phyloP scores from a whole-genome alignment of 2,888 invertebrate genomes.

The Hedya salicella region DNA sequence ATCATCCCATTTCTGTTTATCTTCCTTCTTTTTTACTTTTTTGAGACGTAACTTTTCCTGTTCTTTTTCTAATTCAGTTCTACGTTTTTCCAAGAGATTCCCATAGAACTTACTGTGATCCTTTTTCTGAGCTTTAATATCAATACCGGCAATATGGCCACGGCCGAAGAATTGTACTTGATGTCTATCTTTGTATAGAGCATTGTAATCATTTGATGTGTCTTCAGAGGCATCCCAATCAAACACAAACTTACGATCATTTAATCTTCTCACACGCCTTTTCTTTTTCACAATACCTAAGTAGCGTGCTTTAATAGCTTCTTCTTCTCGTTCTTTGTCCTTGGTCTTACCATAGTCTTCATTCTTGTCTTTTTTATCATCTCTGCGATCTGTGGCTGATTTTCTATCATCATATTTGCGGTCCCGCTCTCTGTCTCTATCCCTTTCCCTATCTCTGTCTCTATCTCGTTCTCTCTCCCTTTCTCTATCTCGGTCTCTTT shows the following conservation, averaged over 20 bases:
- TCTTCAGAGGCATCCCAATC: constrained; percentile 99
- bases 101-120: constrained; percentile 99
- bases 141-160: constrained; percentile 99
- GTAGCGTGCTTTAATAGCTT: constrained; percentile 98
- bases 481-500: constrained; percentile 75
- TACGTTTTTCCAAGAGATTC: constrained; percentile 95
- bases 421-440: constrained; percentile 78
- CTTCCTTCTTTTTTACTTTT: constrained; percentile 97
- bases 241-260: constrained; percentile 99
- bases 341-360: constrained; percentile 86
- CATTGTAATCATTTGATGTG: constrained; percentile 98
- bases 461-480: constrained; percentile 78
- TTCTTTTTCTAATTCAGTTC: constrained; percentile 98
- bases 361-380: constrained; percentile 77
- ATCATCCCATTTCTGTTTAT: constrained; percentile 99
- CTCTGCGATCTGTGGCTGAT: constrained; percentile 77
- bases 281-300: constrained; percentile 97
- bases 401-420: constrained; percentile 83
- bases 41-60: constrained; percentile 97
- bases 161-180: constrained; percentile 99
- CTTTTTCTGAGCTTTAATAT: constrained; percentile 97
- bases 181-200: constrained; percentile 97
- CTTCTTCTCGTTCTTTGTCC: constrained; percentile 96
- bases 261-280: constrained; percentile 95
- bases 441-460: constrained; percentile 88